A percentile compares a stretch with the other conserved stretches of the same genome.
phyloP scores from a whole-genome alignment of 1,140 invertebrate species.

The Drosophila guanche region DNA sequence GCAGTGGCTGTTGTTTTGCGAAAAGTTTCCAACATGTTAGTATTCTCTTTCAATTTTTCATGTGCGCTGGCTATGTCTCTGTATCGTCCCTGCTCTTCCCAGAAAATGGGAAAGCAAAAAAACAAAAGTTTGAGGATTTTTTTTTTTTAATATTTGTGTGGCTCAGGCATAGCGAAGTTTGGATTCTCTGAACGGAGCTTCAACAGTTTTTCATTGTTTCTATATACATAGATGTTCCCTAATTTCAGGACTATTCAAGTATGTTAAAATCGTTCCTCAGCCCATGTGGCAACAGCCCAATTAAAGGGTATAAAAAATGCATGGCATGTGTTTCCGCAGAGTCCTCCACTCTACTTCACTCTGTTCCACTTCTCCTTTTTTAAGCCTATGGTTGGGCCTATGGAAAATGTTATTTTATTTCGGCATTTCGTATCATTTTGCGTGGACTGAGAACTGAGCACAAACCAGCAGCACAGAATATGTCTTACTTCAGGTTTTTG shows the following conservation, averaged over 20 bases:
- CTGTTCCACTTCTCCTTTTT: neutral
- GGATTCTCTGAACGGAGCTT: no score
- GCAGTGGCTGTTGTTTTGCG: conserved; percentile 34
- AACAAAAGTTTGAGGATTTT: conserved; percentile 17
- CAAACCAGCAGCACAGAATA: conserved; percentile 34
- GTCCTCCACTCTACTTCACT: conserved; percentile 4
- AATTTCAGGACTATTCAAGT: no score
- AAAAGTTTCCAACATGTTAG: conserved; percentile 76
- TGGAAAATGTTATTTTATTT: conserved; percentile 22
- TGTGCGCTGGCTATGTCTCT: conserved; percentile 47
- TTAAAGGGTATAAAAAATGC: conserved; percentile 37
- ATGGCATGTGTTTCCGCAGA: conserved; percentile 27
- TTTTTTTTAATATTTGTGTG: neutral
- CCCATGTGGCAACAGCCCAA: neutral
- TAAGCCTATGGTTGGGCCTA: conserved; percentile 31
- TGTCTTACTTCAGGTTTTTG: conserved; percentile 60
- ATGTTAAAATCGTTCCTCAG: no score
- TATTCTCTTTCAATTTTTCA: conserved; percentile 77
- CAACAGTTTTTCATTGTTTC: no score
- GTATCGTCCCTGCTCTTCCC: conserved; percentile 4
- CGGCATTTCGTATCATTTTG: conserved; percentile 44
- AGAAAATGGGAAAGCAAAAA: conserved; percentile 5
- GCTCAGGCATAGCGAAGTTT: no score
- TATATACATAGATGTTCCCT: no score
- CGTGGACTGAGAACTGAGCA: conserved; percentile 29